Evolutionary conservation across 2,888 invertebrate genomes (phyloP).

Genomic region (Dysmachus trigonus): DNA sequence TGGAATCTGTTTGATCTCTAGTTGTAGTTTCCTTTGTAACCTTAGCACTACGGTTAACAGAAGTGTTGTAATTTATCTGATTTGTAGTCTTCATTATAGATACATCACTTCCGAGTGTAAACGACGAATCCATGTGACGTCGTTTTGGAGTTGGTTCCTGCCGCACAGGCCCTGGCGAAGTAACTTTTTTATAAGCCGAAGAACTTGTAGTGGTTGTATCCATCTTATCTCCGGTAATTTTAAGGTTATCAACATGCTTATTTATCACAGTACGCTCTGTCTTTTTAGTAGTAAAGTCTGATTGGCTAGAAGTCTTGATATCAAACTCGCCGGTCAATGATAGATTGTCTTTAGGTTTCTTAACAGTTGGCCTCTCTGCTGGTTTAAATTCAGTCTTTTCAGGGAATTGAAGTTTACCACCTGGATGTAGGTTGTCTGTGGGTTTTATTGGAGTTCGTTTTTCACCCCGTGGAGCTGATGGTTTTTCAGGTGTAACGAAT

Average conservation of each 20-base stretch:
- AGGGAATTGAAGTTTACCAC: slow-evolving; percentile 53
- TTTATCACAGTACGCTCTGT: slow-evolving; percentile 74
- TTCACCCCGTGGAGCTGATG: slow-evolving; percentile 60
- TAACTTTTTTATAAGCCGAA: slow-evolving; percentile 67
- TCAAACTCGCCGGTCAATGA: slow-evolving; percentile 39
- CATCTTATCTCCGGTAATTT: slow-evolving; percentile 66
- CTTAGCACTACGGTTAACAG: slow-evolving; percentile 61
- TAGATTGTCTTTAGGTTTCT: slow-evolving; percentile 69
- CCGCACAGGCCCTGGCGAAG: slow-evolving; percentile 58
- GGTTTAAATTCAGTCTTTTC: slow-evolving; percentile 58
- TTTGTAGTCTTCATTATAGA: slow-evolving; percentile 68
- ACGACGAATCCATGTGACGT: slow-evolving; percentile 74
- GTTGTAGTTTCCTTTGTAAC: slow-evolving; percentile 57
- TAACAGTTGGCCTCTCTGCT: slow-evolving; percentile 63
- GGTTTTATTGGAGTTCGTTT: slow-evolving; percentile 44
- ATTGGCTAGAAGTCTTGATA: slow-evolving; percentile 44
- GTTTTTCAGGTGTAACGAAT: slow-evolving; percentile 65
- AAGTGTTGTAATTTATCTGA: slow-evolving; percentile 69
- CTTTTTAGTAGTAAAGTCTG: slow-evolving; percentile 69
- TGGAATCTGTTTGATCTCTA: slow-evolving; percentile 60
- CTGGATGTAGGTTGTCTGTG: slow-evolving; percentile 64
- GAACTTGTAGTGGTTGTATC: slow-evolving; percentile 68
- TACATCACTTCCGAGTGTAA: slow-evolving; percentile 70
- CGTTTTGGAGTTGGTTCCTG: slow-evolving; percentile 63
- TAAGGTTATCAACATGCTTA: slow-evolving; percentile 67